Evolutionary conservation across 2,797 vertebrate species (phyloP), one percentile per base, ranked within the genome.

Genomic region (Danio aesculapii): DNA sequence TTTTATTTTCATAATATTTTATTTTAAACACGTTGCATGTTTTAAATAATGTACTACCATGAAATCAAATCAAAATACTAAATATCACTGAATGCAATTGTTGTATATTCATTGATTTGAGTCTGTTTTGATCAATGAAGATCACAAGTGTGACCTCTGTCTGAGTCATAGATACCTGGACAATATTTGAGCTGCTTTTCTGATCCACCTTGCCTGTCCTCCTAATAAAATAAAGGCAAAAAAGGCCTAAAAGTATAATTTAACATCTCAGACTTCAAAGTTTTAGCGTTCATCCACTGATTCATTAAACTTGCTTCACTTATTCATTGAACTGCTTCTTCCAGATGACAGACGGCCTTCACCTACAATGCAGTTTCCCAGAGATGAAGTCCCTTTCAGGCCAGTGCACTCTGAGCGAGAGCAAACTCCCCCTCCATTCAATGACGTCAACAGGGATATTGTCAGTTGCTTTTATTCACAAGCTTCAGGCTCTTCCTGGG

Each of bases 391-490:
- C 0, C 1, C n/a, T 0, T 52, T 63, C 1, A 67, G 5, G 8
- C 67, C 62, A 13, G 83, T 86, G 1, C 3, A 30, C 13, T 58
- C 21, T 6, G 86, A 88, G 6, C 53, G 30, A 0, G 79, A 67
- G 7, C 19, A 55, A 8, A 47, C 77, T 47, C 50, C 81, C 10
- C 41, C 41, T 16, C 59, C 75, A 39, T 9, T 11, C 16, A 4
- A 1, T 0, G 86, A 92, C 0, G 5, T 8, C 0, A 70, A 89
- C 0, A 91, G 87, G 69, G 90, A 83, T 85, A 88, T 78, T 83
- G 94, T 95, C 13, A 81, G 93, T 87, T 79, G 8, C n/a, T 39
- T 73, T 72, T 43, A 57, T 52, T 6, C 12, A 72, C 1, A 46
- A 8, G n/a, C 11, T 8, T 44, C 4, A 10, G 8, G 6, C 8